A percentile compares a stretch with the other conserved stretches of the same genome.
Conservation (phyloP, 1,140 invertebrate species). For the Vanessa atalanta region DNA sequence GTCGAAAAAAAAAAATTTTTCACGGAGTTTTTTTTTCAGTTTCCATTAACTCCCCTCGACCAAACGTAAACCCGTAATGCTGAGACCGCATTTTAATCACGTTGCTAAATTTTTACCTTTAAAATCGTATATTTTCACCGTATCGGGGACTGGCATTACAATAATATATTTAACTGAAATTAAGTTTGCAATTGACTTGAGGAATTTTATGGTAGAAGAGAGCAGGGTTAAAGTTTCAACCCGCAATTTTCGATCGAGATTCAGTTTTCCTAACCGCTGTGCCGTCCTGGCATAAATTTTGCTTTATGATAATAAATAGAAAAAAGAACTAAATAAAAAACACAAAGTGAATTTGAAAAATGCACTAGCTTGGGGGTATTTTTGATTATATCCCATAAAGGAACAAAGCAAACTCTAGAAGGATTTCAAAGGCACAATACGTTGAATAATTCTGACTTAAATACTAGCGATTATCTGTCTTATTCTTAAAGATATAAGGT, state of each 20-base stretch:
- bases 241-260: too few relatives aligned
- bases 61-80: slow-evolving; percentile 22
- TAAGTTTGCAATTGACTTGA: neutral
- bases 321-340: slow-evolving; percentile 2
- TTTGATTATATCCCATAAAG: slow-evolving; percentile 10
- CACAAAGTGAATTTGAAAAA: neutral
- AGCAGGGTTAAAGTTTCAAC: too few relatives aligned
- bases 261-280: too few relatives aligned
- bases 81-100: slow-evolving; percentile 20
- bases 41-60: slow-evolving; percentile 20
- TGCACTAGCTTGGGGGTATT: neutral
- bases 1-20: slow-evolving; percentile 16
- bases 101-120: slow-evolving; percentile 4
- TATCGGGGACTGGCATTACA: neutral
- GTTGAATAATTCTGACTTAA: neutral
- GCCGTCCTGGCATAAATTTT: too few relatives aligned
- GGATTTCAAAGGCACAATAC: slow-evolving; percentile 6
- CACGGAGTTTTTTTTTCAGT: slow-evolving; percentile 6
- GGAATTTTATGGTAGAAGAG: too few relatives aligned
- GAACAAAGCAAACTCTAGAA: slow-evolving; percentile 10
- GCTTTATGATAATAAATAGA: neutral
- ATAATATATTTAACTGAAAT: neutral
- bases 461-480: neutral
- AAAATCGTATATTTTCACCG: neutral
- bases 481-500: neutral